Base-by-base conservation (phyloP, 2,888 invertebrate genomes). In the Punctoribates punctum region DNA sequence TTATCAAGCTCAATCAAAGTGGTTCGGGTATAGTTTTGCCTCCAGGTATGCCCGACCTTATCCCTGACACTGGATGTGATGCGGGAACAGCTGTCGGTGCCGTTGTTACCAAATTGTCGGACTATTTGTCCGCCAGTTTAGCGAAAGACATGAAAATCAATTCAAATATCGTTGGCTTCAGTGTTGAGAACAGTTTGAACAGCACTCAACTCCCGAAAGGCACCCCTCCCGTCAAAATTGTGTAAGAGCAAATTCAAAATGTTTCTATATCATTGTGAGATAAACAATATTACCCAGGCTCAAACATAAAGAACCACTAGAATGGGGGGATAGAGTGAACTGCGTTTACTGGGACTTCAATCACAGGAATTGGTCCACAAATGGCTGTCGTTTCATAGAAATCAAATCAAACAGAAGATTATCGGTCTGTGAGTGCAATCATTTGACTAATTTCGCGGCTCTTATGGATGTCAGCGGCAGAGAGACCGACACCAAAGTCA, bases 361-460 rank as follows among this genome's bases (percentile, higher is more conserved):
- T 20, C 65, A n/a, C 6, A 72, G n/a, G 25, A 9, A 15, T 23
- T 79, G 79, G 79, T 51, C 73, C 20, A 23, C 62, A 15, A 29
- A 73, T 70, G 82, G 82, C 38, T 82, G 83, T 78, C 9, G 23
- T n/a, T 25, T 76, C 13, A 38, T 72, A 13, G 4, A 1, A 23
- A 15, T 23, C 13, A 76, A 74, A 0, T 80, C 80, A 74, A 81
- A 80, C 76, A 72, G 62, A 3, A 79, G 79, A 0, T 78, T 79
- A 74, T 81, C 82, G 0, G 73, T 79, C 11, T 81, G 81, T 74
- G 78, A 75, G 11, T 81, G 81, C 74, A 73, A 79, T 57, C 81
- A 81, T 67, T 67, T 81, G 74, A 81, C 81, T 9, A 80, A 78
- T 70, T 81, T 81, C 51, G 81, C 81, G 3, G 78, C 81, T 23